A percentile compares a stretch with the other conserved stretches of the same genome.
phyloP scores from a whole-genome alignment of 2,113 vertebrate genomes.

The Paracanthobrama guichenoti region DNA sequence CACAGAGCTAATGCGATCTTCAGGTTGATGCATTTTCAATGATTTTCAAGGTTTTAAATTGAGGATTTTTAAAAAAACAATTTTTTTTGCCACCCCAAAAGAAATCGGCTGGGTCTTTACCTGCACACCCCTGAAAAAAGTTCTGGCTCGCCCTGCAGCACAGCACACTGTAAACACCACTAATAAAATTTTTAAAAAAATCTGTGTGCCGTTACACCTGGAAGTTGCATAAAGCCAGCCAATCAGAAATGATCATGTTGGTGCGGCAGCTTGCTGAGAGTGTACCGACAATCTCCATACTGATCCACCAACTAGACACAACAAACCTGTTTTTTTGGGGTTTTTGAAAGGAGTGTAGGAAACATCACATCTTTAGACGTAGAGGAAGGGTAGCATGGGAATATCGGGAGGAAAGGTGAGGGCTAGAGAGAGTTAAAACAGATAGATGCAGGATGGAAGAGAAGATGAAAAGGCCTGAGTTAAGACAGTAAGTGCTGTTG shows the following conservation, averaged over 20 bases:
- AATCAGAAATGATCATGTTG: background rate
- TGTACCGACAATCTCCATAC: background rate
- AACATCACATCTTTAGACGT: background rate
- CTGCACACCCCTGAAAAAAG: too few relatives aligned
- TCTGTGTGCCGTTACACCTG: background rate
- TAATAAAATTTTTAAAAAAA: background rate
- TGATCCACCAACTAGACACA: background rate
- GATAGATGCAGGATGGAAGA: slow-evolving; percentile 13
- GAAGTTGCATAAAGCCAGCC: background rate
- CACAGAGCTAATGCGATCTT: too few relatives aligned
- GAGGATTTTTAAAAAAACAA: too few relatives aligned
- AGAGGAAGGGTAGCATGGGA: background rate
- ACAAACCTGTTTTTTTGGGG: background rate
- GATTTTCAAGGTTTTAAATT: too few relatives aligned
- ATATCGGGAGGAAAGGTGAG: background rate
- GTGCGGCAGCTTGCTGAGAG: background rate
- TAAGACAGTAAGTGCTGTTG: slow-evolving; percentile 33
- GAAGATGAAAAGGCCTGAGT: slow-evolving; percentile 9
- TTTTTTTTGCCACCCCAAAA: too few relatives aligned
- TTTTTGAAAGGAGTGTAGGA: background rate
- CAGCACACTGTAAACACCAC: background rate
- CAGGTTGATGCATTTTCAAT: too few relatives aligned
- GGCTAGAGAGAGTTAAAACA: background rate
- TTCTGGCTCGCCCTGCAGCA: background rate
- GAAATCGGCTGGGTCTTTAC: too few relatives aligned